Evolutionary conservation across 2,888 invertebrate species (phyloP), one percentile per base, ranked within the genome.

Genomic region (Melanostoma scalare): DNA sequence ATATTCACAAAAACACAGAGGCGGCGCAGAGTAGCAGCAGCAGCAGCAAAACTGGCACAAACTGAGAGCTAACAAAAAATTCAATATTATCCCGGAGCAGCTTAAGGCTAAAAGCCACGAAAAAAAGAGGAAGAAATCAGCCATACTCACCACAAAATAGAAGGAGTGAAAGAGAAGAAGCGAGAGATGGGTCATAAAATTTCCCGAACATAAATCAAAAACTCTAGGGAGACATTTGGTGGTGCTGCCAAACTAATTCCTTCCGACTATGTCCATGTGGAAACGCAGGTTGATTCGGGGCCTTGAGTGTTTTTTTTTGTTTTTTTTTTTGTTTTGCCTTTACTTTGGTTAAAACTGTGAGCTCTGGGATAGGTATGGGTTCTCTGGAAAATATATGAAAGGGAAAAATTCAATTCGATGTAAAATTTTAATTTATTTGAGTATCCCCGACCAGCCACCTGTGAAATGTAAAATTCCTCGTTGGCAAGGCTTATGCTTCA

Each of bases 381-480:
- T n/a, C 46, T 20, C 20, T 20, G 20, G 20, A 20, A 20, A 20
- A 9, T 42, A 9, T 46, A 40, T 40, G 53, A 75, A 44, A 65
- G 71, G 35, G 33, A 53, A 36, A 50, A 76, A 80, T 85, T 85
- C 85, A 85, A 85, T 85, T 76, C 80, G 55, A 76, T 80, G 85
- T 80, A 73, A 85, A 80, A 80, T 85, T 85, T 85, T 85, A 85
- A 85, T 85, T 85, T 85, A 85, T 85, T 80, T 76, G 80, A 85
- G 80, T 85, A 85, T 80, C 80, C 80, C 61, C 74, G 74, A 50
- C 74, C 74, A 79, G 84, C 84, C 84, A 84, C 84, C 84, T 84
- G 84, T 84, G 75, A 84, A 84, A 84, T 84, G 79, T 84, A 75
- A 75, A 79, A 71, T 56, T 79, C 35, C 42, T 65, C 36, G 44